Evolutionary conservation across 1,140 invertebrate species (phyloP).

Genomic region (Pseudomyrmex flavicornis): DNA sequence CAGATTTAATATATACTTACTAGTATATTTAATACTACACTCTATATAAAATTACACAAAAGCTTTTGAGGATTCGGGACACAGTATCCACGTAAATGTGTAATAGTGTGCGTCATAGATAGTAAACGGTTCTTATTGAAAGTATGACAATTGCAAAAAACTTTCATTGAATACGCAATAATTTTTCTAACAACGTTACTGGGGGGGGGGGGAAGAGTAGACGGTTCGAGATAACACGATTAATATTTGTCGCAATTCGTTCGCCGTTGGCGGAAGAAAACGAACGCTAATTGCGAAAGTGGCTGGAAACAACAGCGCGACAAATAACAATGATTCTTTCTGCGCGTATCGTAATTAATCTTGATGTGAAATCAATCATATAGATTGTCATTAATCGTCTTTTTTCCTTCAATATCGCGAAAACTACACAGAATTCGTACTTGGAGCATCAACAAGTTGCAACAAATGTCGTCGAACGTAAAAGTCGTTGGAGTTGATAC

Average conservation of each 20-base stretch:
- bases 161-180: too few relatives aligned
- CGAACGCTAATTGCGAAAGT: not conserved
- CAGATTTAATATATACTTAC: too few relatives aligned
- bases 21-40: too few relatives aligned
- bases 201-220: too few relatives aligned
- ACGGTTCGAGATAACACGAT: not conserved
- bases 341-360: conserved; percentile 36
- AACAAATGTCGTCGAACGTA: not conserved
- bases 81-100: too few relatives aligned
- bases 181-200: not conserved
- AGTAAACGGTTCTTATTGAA: too few relatives aligned
- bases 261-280: not conserved
- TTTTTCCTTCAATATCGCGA: not conserved
- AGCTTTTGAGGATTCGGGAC: too few relatives aligned
- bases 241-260: not conserved
- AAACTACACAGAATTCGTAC: not conserved
- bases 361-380: conserved; percentile 48
- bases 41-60: too few relatives aligned
- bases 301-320: not conserved
- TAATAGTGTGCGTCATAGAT: too few relatives aligned
- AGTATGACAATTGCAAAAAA: too few relatives aligned
- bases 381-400: conserved; percentile 3
- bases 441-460: too few relatives aligned
- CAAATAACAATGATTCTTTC: conserved; percentile 21
- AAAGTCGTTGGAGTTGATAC: too few relatives aligned